A percentile compares a stretch with the other conserved stretches of the same genome.
phyloP scores from a whole-genome alignment of 1,140 invertebrate genomes.

The Tribolium madens region DNA sequence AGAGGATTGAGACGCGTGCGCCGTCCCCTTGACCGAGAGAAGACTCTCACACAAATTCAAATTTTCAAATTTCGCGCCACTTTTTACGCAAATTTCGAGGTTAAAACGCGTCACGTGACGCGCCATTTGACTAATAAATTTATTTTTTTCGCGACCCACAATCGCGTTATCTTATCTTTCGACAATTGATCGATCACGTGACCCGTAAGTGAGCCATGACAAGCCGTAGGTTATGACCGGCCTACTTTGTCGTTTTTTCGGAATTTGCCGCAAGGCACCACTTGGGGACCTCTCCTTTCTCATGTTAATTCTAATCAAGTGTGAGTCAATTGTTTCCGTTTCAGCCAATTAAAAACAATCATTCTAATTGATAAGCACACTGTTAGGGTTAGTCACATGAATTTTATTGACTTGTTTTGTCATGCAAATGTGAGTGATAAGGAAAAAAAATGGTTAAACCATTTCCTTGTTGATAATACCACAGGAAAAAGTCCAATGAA shows the following conservation, averaged over 20 bases:
- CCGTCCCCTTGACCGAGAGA: slow-evolving; percentile 40
- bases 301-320: neutral
- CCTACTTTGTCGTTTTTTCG: slow-evolving; percentile 16
- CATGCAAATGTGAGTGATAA: neutral
- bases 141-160: too few species aligned
- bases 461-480: neutral
- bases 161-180: neutral
- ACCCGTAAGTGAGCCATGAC: neutral
- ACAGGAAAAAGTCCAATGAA: neutral
- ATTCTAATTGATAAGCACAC: neutral
- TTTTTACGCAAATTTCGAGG: too few species aligned
- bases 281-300: neutral
- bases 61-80: too few species aligned
- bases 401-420: neutral
- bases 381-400: neutral
- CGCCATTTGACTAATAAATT: neutral
- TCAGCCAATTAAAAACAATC: neutral
- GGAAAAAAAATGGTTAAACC: neutral
- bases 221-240: slow-evolving; percentile 24
- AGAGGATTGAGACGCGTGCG: slow-evolving; percentile 32
- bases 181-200: slow-evolving; percentile 3
- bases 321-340: neutral
- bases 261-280: neutral
- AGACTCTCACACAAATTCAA: neutral
- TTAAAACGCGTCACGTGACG: neutral